phyloP scores from a whole-genome alignment of 2,113 vertebrate genomes.

The Mus pahari region DNA sequence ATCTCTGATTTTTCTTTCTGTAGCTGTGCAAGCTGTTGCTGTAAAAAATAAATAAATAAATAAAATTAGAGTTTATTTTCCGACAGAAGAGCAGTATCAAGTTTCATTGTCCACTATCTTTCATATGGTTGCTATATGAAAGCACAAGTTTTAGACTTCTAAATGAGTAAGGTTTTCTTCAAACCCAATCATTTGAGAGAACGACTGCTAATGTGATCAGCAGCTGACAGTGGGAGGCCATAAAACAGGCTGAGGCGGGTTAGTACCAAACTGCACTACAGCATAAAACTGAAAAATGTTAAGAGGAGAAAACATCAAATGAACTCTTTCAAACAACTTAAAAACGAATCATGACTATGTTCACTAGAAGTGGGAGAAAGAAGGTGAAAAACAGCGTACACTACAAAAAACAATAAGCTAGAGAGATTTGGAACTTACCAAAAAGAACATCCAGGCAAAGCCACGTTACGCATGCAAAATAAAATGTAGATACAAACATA shows the following conservation, averaged over 20 bases:
- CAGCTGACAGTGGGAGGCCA: conserved; percentile 79
- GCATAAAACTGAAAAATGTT: conserved; percentile 81
- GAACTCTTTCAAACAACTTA: conserved; percentile 75
- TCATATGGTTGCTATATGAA: conserved; percentile 78
- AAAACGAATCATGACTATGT: conserved; percentile 79
- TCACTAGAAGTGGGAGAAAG: conserved; percentile 81
- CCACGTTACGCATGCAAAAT: conserved; percentile 99
- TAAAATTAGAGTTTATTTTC: conserved; percentile 81
- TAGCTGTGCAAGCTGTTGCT: conserved; percentile 99
- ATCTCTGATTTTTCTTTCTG: conserved; percentile 99
- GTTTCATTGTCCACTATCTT: conserved; percentile 61
- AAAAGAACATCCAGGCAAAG: conserved; percentile 99
- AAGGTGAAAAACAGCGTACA: conserved; percentile 83
- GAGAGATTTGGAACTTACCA: conserved; percentile 97
- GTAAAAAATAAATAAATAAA: conserved; percentile 82
- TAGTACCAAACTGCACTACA: conserved; percentile 83
- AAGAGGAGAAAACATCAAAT: conserved; percentile 76
- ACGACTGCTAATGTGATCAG: conserved; percentile 79
- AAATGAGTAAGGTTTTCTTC: conserved; percentile 65
- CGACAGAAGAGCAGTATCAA: conserved; percentile 41
- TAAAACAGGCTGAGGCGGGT: conserved; percentile 83
- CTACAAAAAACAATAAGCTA: conserved; percentile 88
- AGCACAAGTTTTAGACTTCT: conserved; percentile 79
- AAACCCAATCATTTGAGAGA: conserved; percentile 71
- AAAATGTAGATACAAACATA: conserved; percentile 96